A percentile compares a stretch with the other conserved stretches of the same genome.
phyloP scores from a whole-genome alignment of 2,888 invertebrate species.

The Elmis aenea region DNA sequence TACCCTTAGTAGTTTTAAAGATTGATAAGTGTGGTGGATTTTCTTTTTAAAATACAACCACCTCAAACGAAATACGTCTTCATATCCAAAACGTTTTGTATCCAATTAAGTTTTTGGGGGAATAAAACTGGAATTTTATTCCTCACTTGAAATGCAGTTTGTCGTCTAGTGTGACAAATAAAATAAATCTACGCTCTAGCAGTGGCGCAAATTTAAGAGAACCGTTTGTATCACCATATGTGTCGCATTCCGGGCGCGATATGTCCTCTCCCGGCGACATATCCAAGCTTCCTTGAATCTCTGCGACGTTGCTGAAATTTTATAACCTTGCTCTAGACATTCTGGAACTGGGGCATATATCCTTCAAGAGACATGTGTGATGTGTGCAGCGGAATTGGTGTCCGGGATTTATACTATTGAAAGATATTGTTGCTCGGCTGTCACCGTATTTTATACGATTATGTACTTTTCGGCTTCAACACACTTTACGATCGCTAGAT shows the following conservation, averaged over 20 bases:
- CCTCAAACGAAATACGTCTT: no score
- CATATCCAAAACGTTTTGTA: no score
- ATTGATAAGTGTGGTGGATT: no score
- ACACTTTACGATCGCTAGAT: constrained; percentile 11
- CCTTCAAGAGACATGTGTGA: constrained; percentile 25
- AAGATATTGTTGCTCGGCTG: constrained; percentile 17
- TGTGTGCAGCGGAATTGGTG: constrained; percentile 27
- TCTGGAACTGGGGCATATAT: constrained; percentile 26
- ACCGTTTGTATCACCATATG: constrained; percentile 30
- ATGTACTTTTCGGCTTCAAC: constrained; percentile 14
- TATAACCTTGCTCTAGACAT: constrained; percentile 21
- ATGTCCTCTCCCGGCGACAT: constrained; percentile 24
- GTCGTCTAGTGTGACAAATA: constrained; percentile 18
- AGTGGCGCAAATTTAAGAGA: constrained; percentile 17
- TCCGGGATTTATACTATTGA: constrained; percentile 27
- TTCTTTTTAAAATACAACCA: no score
- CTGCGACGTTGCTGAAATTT: constrained; percentile 21
- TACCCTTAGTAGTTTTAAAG: no score
- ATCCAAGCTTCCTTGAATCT: constrained; percentile 25
- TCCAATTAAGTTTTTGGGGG: no score
- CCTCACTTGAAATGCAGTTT: constrained; percentile 16
- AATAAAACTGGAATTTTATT: no score
- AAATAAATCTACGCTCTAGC: constrained; percentile 19
- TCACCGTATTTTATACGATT: constrained; percentile 17
- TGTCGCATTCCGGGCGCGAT: constrained; percentile 31